These are phyloP conservation scores for Pandemis corylana DNA, from an alignment of 2,888 invertebrate species.

Conservation along the genomic window DNA sequence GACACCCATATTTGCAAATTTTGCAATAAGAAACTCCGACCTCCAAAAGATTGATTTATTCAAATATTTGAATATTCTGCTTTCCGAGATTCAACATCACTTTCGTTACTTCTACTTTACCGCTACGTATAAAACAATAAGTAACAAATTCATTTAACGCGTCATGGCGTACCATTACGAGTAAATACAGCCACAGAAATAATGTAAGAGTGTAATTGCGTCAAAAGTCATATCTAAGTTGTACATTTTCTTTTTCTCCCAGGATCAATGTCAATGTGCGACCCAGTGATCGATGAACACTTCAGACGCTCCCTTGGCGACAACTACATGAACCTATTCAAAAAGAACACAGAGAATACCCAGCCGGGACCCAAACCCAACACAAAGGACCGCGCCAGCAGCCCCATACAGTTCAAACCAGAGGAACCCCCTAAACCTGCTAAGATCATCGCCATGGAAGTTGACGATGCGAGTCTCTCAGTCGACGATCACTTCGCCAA, in stretches of 20 bases:
- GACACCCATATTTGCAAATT: too few relatives aligned
- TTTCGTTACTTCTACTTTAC: not conserved
- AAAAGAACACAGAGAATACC: conserved; percentile 77
- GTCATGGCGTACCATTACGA: not conserved
- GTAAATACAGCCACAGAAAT: not conserved
- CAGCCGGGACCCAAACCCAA: conserved; percentile 71
- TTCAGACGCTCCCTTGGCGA: conserved; percentile 96
- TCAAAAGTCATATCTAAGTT: not conserved
- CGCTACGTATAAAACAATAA: not conserved
- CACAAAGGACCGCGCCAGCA: conserved; percentile 80
- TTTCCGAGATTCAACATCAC: not conserved
- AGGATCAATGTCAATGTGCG: conserved; percentile 92
- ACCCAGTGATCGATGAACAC: conserved; percentile 97
- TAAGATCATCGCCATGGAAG: conserved; percentile 84
- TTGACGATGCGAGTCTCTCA: conserved; percentile 85
- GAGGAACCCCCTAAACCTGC: conserved; percentile 70
- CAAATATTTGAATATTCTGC: not conserved
- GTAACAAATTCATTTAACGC: not conserved
- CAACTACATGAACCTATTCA: conserved; percentile 89
- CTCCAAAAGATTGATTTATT: not conserved
- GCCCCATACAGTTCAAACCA: conserved; percentile 76
- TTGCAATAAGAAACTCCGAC: too few relatives aligned
- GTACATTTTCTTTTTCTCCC: conserved; percentile 46
- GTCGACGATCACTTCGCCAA: conserved; percentile 97
- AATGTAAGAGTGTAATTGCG: not conserved